Conservation (phyloP, 2,888 invertebrate genomes). For the Carcina quercana region DNA sequence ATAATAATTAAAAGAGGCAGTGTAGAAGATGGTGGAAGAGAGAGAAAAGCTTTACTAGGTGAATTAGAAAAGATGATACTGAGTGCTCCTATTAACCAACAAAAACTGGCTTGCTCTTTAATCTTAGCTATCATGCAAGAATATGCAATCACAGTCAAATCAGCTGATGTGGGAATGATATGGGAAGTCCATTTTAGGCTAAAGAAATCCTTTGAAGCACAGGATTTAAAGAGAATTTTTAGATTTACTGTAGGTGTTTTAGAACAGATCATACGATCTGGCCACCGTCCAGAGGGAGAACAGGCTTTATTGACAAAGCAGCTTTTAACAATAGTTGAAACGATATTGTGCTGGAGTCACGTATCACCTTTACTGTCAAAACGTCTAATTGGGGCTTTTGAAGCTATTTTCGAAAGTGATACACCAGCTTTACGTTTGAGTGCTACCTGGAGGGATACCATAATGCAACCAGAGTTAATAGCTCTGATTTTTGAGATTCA, state of each 20-base stretch:
- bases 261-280: constrained; percentile 57
- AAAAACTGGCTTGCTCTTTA: constrained; percentile 89
- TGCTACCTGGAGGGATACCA: constrained; percentile 83
- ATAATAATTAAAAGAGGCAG: constrained; percentile 91
- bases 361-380: constrained; percentile 79
- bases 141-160: constrained; percentile 88
- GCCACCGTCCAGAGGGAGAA: constrained; percentile 65
- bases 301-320: constrained; percentile 77
- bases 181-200: constrained; percentile 91
- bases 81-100: constrained; percentile 84
- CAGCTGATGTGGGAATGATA: constrained; percentile 89
- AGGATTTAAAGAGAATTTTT: constrained; percentile 87
- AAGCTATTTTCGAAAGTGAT: constrained; percentile 79
- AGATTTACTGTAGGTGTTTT: constrained; percentile 60
- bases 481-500: constrained; percentile 89
- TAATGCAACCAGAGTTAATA: constrained; percentile 82
- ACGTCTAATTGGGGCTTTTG: constrained; percentile 81
- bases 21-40: constrained; percentile 81
- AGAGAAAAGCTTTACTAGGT: constrained; percentile 78
- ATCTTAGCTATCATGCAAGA: constrained; percentile 90
- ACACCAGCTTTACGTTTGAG: constrained; percentile 77
- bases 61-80: constrained; percentile 86
- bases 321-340: constrained; percentile 85
- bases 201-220: constrained; percentile 88
- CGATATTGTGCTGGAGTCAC: constrained; percentile 88